Evolutionary conservation across 2,888 invertebrate species (phyloP), one percentile per base, ranked within the genome.

Genomic region (Pharmacophagus antenor): DNA sequence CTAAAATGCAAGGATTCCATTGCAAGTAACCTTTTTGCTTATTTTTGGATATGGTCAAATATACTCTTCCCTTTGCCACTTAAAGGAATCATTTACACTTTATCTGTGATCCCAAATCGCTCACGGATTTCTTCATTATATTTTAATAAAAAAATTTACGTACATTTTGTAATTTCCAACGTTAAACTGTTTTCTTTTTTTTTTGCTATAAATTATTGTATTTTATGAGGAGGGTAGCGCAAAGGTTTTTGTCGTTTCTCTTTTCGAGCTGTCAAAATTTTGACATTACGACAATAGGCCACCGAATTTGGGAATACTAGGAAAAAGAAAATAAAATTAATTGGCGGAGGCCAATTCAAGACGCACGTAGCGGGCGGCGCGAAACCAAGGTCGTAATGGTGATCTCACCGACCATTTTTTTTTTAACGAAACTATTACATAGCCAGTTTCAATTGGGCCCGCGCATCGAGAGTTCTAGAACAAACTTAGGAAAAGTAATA

Each of bases 381-480:
- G 69, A 70, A 70, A 66, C 71, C 85, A 88, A 88, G 88, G 88
- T 71, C 83, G 69, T 46, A 31, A 44, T 62, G 80, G 74, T 88
- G 88, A 89, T 87, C 87, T 88, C 88, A 89, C 83, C 82, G 71
- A 63, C 73, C 72, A 78, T 78, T 83, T 86, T 85, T 85, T 31
- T 82, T 66, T 82, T 74, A 76, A 75, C 66, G 70, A 65, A 67
- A 74, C 68, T 80, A 77, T 80, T 72, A 85, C 66, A 65, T 71
- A 72, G 72, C 79, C 66, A 71, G 65, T 72, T 86, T 74, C 56
- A 77, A 71, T 76, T 62, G 76, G 63, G 63, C 63, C 52, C 62
- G 63, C 53, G 61, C 53, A 64, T 67, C 71, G 70, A 69, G 65
- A 67, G 65, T 69, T 65, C 65, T 63, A 62, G 63, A 65, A 61